Evolutionary conservation across 2,797 vertebrate genomes (phyloP).

Genomic region (Carapus acus): DNA sequence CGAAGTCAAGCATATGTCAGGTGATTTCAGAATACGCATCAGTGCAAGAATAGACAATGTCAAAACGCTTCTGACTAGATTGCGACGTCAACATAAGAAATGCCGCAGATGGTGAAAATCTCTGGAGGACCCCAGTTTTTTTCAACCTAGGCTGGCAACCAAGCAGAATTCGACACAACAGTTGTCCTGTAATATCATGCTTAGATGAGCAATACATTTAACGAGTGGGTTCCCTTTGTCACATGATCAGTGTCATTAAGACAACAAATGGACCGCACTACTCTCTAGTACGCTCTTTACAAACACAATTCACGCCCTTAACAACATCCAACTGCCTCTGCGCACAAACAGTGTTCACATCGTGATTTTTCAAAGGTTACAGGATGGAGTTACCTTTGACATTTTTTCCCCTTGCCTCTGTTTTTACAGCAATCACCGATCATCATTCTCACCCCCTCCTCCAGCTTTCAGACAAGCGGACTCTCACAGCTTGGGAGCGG

Average conservation of each 20-base stretch:
- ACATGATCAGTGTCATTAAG: slow-evolving; percentile 62
- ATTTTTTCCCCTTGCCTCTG: slow-evolving; percentile 40
- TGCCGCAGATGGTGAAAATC: slow-evolving; percentile 64
- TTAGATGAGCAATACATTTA: slow-evolving; percentile 70
- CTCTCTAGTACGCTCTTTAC: slow-evolving; percentile 43
- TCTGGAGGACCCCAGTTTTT: slow-evolving; percentile 60
- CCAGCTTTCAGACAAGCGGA: slow-evolving; percentile 56
- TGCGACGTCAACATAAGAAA: slow-evolving; percentile 56
- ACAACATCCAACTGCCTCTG: slow-evolving; percentile 30
- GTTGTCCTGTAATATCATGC: slow-evolving; percentile 60
- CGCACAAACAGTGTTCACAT: slow-evolving; percentile 46
- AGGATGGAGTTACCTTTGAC: slow-evolving; percentile 31
- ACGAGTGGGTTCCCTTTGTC: slow-evolving; percentile 61
- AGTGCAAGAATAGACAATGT: too few species aligned
- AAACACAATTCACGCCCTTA: slow-evolving; percentile 57
- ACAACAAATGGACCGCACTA: slow-evolving; percentile 59
- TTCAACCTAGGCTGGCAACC: slow-evolving; percentile 57
- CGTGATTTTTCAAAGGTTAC: slow-evolving; percentile 28
- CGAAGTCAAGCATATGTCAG: too few species aligned
- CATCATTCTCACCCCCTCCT: slow-evolving; percentile 55
- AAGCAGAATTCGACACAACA: slow-evolving; percentile 70
- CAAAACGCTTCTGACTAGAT: slow-evolving; percentile 54
- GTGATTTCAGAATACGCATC: too few species aligned
- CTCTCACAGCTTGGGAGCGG: slow-evolving; percentile 52
- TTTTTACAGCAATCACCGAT: slow-evolving; percentile 65